Percentiles rank a stretch among this genome's conserved stretches.
Conservation (phyloP, 2,113 vertebrate genomes). For the Protobothrops mucrosquamatus region DNA sequence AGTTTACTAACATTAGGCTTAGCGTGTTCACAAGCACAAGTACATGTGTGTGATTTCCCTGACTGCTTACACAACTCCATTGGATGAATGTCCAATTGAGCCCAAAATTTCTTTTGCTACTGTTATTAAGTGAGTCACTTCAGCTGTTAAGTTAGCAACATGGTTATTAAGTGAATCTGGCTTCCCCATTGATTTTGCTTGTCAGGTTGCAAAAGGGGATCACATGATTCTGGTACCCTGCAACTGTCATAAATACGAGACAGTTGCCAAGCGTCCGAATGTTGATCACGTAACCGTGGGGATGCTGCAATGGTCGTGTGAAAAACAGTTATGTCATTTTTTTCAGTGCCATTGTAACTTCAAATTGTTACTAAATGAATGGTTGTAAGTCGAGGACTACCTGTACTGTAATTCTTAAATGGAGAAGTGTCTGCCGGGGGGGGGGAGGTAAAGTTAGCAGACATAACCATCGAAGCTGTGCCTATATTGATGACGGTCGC, state of each 20-base stretch:
- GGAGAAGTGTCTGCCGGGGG: too few relatives aligned
- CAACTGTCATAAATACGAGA: too few relatives aligned
- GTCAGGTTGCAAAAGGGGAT: neutral
- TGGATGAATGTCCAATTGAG: neutral
- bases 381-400: too few relatives aligned
- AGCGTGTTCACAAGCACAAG: neutral
- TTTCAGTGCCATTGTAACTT: too few relatives aligned
- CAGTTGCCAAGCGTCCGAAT: neutral
- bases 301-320: too few relatives aligned
- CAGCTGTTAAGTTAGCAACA: neutral
- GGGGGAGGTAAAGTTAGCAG: too few relatives aligned
- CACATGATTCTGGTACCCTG: neutral
- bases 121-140: neutral
- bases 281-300: neutral
- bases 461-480: neutral
- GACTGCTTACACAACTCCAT: neutral
- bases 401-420: neutral
- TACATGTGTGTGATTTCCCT: neutral
- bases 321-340: too few relatives aligned
- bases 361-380: too few relatives aligned
- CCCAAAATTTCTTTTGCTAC: neutral
- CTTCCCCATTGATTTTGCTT: neutral
- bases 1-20: neutral
- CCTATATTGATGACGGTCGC: too few relatives aligned
- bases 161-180: neutral